Percentiles rank a stretch among this genome's conserved stretches.
Evolutionary conservation across 2,888 invertebrate genomes (phyloP).

Genomic region (Caenorhabditis sp.): DNA sequence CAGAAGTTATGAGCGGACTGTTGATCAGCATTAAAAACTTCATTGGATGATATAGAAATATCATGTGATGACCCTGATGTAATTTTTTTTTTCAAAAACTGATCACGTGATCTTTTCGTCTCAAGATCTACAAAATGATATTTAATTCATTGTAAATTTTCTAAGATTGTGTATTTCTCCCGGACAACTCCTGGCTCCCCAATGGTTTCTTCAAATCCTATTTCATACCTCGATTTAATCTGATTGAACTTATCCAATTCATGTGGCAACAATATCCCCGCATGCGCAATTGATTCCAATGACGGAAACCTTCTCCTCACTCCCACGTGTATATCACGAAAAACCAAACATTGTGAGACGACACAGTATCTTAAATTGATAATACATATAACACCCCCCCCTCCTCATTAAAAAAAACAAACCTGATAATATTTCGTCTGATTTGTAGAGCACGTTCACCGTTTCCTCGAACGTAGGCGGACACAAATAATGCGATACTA

Average conservation of each 20-base stretch:
- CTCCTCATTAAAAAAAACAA: too few species aligned
- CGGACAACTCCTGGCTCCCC: too few species aligned
- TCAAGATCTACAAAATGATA: too few species aligned
- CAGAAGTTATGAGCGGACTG: too few species aligned
- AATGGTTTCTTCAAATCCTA: too few species aligned
- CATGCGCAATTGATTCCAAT: conserved; percentile 39
- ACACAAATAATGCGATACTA: conserved; percentile 57
- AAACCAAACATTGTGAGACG: conserved; percentile 50
- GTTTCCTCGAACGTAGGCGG: conserved; percentile 48
- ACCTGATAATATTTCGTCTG: conserved; percentile 62
- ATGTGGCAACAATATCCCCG: conserved; percentile 38
- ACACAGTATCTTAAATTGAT: conserved; percentile 38
- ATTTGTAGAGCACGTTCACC: conserved; percentile 50
- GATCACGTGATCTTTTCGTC: too few species aligned
- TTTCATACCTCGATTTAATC: conserved; percentile 29
- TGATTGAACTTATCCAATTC: conserved; percentile 37
- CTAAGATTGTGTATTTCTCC: too few species aligned
- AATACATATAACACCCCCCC: not conserved
- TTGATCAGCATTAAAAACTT: too few species aligned
- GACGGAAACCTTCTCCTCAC: conserved; percentile 49
- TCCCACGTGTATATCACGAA: conserved; percentile 51
- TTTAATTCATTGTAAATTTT: too few species aligned
- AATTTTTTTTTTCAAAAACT: too few species aligned
- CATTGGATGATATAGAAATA: too few species aligned
- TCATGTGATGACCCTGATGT: too few species aligned